Conservation (phyloP, 1,140 invertebrate species). For the Phymastichus coffea region DNA sequence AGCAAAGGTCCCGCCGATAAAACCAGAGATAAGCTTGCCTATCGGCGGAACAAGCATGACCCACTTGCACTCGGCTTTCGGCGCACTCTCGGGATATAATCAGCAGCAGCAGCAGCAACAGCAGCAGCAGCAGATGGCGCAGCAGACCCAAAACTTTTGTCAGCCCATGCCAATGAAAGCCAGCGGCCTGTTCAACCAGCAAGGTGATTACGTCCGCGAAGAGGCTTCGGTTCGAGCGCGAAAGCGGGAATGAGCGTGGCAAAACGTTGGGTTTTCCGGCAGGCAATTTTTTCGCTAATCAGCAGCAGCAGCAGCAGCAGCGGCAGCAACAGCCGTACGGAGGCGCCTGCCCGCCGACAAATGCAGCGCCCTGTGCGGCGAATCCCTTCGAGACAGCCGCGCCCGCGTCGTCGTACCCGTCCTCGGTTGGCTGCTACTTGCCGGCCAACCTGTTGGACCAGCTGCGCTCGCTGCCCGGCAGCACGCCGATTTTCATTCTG, state of each 20-base stretch:
- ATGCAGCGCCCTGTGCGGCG: not conserved
- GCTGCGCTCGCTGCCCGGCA: conserved; percentile 34
- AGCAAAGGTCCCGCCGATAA: too few species aligned
- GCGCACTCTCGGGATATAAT: not conserved
- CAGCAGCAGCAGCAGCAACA: not conserved
- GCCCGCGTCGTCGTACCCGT: too few species aligned
- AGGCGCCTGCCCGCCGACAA: too few species aligned
- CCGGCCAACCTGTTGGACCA: conserved; percentile 41
- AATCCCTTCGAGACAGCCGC: too few species aligned
- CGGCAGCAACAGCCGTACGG: not conserved
- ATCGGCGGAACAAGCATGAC: too few species aligned
- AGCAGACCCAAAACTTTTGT: not conserved
- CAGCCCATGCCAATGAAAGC: not conserved
- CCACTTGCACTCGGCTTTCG: too few species aligned
- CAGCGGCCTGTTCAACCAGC: not conserved
- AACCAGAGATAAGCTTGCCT: too few species aligned
- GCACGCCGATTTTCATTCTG: conserved; percentile 47
- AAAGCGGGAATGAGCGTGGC: too few species aligned
- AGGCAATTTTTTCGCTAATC: not conserved
- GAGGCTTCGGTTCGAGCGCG: too few species aligned
- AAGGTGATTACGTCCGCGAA: not conserved
- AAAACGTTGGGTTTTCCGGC: too few species aligned
- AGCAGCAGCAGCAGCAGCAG: not conserved
- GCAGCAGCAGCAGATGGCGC: not conserved
- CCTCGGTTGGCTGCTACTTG: conserved; percentile 23